These are phyloP conservation scores for Antheraea pernyi DNA, from an alignment of 1,140 invertebrate species.

Conservation along the genomic window DNA sequence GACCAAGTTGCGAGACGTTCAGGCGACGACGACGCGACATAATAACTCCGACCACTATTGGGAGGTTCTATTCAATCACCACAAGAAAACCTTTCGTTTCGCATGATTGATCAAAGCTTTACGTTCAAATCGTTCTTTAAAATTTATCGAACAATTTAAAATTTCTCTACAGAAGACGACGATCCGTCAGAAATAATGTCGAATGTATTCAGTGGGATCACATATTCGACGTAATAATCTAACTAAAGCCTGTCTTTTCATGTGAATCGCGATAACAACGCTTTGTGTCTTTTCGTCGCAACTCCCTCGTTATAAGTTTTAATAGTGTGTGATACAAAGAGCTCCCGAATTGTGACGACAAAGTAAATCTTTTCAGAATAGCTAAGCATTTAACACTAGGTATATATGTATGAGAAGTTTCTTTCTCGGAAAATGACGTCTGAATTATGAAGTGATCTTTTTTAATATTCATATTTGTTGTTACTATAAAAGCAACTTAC, in stretches of 20 bases:
- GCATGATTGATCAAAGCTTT: slow-evolving; percentile 73
- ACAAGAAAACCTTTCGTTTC: slow-evolving; percentile 62
- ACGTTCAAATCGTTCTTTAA: slow-evolving; percentile 45
- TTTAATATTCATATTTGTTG: not conserved
- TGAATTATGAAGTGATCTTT: not conserved
- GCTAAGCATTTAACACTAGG: not conserved
- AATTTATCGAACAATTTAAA: slow-evolving; percentile 39
- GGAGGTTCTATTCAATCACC: slow-evolving; percentile 58
- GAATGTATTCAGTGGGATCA: slow-evolving; percentile 1
- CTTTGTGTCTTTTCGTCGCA: slow-evolving; percentile 28
- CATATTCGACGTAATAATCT: slow-evolving; percentile 16
- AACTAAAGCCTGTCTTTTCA: slow-evolving; percentile 19
- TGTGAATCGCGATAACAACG: slow-evolving; percentile 27
- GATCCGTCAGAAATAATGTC: not conserved
- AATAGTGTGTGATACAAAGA: slow-evolving; percentile 53
- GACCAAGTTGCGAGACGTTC: slow-evolving; percentile 49
- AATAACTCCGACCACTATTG: slow-evolving; percentile 58
- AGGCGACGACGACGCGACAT: slow-evolving; percentile 46
- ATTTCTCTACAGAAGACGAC: slow-evolving; percentile 12
- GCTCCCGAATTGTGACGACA: slow-evolving; percentile 34
- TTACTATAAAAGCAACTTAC: not conserved
- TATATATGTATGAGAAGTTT: no score
- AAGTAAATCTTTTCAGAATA: slow-evolving; percentile 20
- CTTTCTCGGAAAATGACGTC: not conserved
- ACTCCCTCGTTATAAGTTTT: slow-evolving; percentile 65